These are phyloP conservation scores for Strigamia crassipes DNA, from an alignment of 2,888 invertebrate genomes.

Conservation along the genomic window DNA sequence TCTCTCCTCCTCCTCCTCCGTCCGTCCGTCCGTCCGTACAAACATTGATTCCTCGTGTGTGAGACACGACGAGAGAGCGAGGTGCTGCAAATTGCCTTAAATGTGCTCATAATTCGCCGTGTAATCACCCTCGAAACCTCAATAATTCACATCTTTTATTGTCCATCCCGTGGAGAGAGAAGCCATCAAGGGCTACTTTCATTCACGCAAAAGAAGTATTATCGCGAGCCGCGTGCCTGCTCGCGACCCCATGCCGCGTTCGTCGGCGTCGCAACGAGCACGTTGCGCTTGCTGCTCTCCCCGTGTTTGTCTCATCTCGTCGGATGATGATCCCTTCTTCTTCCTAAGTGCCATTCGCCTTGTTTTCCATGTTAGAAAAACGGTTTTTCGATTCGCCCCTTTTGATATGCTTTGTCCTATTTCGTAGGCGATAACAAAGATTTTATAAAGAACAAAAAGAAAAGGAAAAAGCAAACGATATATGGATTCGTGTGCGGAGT, in stretches of 20 bases:
- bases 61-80: not conserved
- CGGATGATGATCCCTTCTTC: not conserved
- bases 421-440: conserved; percentile 13
- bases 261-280: not conserved
- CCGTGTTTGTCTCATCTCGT: not conserved
- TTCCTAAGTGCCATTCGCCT: not conserved
- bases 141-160: conserved; percentile 43
- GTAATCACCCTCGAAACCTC: conserved; percentile 43
- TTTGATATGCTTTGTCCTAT: conserved; percentile 2
- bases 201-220: conserved; percentile 30
- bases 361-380: not conserved
- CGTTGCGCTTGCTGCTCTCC: not conserved
- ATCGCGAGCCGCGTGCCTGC: conserved; percentile 4
- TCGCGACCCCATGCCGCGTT: conserved; percentile 22
- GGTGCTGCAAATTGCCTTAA: conserved; percentile 36
- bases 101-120: conserved; percentile 44
- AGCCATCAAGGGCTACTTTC: conserved; percentile 30
- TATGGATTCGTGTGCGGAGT: not conserved
- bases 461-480: not conserved
- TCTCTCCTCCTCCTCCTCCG: not conserved
- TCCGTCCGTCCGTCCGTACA: not conserved
- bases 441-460: not conserved
- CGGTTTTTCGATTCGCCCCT: not conserved
- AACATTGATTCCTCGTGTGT: conserved; percentile 11
- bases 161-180: conserved; percentile 27